Evolutionary conservation across 2,113 vertebrate species (phyloP).

Genomic region (Proterorhinus semilunaris): DNA sequence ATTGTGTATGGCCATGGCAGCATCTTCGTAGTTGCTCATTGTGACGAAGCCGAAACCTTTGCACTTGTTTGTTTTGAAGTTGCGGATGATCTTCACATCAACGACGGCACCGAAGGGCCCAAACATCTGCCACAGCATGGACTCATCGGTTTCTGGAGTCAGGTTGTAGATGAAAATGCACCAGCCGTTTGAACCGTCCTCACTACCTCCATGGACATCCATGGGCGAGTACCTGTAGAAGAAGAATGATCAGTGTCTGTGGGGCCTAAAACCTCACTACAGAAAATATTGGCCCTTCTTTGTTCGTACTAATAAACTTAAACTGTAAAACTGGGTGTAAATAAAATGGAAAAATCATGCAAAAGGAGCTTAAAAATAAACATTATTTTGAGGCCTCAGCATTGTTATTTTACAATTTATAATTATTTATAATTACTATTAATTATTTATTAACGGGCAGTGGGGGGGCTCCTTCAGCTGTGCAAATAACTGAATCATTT

Average conservation of each 20-base stretch:
- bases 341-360: too few species aligned
- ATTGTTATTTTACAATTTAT: too few species aligned
- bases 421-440: too few species aligned
- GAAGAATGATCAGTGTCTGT: conserved; percentile 9
- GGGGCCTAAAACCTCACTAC: too few species aligned
- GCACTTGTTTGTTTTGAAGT: conserved; percentile 99
- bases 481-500: too few species aligned
- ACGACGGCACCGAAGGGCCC: conserved; percentile 96
- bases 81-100: conserved; percentile 98
- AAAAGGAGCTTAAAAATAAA: too few species aligned
- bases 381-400: too few species aligned
- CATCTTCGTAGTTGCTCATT: conserved; percentile 99
- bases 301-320: too few species aligned
- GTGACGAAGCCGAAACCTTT: conserved; percentile 99
- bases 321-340: too few species aligned
- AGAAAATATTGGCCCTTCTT: too few species aligned
- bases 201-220: conserved; percentile 92
- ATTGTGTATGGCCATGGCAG: conserved; percentile 97
- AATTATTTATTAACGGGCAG: too few species aligned
- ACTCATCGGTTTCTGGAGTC: conserved; percentile 93
- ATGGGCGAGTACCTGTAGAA: conserved; percentile 93
- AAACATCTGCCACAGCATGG: conserved; percentile 99
- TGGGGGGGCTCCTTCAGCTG: too few species aligned
- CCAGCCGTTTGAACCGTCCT: conserved; percentile 89
- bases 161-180: conserved; percentile 99